Base-by-base conservation (phyloP, 2,888 invertebrate species). In the Leptura quadrifasciata region DNA sequence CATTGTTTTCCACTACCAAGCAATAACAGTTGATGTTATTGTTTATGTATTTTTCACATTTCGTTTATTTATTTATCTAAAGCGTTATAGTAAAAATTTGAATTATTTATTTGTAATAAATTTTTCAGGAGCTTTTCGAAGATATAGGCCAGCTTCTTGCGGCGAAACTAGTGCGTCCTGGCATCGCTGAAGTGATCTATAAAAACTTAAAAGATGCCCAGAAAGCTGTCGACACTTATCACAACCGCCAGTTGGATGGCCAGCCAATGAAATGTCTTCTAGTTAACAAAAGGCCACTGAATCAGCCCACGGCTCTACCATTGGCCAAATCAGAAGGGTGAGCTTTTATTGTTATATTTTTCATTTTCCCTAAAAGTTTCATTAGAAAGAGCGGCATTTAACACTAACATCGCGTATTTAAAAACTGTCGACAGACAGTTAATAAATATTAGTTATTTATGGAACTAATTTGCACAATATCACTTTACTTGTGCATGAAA, bases 101-200 rank as follows among this genome's bases (percentile, higher is more conserved):
- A n/a, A n/a, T n/a, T n/a, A n/a, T n/a, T n/a, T n/a, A 67, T 79
- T 58, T 65, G 69, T 24, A 24, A 24, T 5, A 31, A 39, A 12
- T 6, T 47, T 87, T 89, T 31, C 82, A 96, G 96, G 98, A 98
- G 89, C 90, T 98, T 61, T 98, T 98, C 91, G 97, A 97, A 85
- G 97, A 97, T 87, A 94, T 98, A 77, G 98, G 98, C 0, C 94
- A 96, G 61, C 91, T 98, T 86, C 90, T 95, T 73, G 94, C 95
- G 80, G 97, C 97, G 0, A 93, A 95, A 83, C 91, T 98, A 82
- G 94, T 97, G 15, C 93, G 96, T 60, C 94, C 95, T 0, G 98
- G 98, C 0, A 94, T 95, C 1, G 98, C 97, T 0, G 97, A 98
- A 90, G 97, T 98, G 0, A 95, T 97, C 81, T 98, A 97, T 88